Conservation (phyloP, 2,797 vertebrate species). For the Gymnoscopelus braueri region DNA sequence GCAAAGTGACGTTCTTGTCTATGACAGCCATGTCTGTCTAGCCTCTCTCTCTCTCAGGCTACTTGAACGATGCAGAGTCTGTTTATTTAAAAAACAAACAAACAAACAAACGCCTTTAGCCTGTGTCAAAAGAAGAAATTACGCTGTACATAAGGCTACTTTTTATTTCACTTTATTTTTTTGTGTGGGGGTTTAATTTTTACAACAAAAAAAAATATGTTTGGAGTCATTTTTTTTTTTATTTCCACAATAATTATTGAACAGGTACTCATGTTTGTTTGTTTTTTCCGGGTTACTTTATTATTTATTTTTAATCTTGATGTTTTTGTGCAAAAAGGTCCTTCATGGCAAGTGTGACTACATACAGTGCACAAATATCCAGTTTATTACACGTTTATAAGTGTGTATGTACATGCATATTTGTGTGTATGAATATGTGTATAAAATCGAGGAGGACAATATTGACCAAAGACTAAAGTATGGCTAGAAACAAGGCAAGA, state of each 20-base stretch:
- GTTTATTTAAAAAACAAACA: slow-evolving; percentile 78
- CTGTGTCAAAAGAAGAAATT: slow-evolving; percentile 81
- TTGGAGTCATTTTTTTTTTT: slow-evolving; percentile 44
- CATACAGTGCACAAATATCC: slow-evolving; percentile 82
- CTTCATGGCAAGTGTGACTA: slow-evolving; percentile 81
- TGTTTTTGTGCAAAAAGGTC: slow-evolving; percentile 82
- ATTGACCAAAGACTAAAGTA: slow-evolving; percentile 88
- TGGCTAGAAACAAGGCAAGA: slow-evolving; percentile 80
- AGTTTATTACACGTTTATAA: slow-evolving; percentile 77
- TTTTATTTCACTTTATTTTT: slow-evolving; percentile 73
- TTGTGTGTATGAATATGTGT: slow-evolving; percentile 82
- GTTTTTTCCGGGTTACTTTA: slow-evolving; percentile 78
- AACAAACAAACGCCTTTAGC: slow-evolving; percentile 79
- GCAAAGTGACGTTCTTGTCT: slow-evolving; percentile 59
- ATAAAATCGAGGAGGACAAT: slow-evolving; percentile 79
- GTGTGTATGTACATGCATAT: slow-evolving; percentile 81
- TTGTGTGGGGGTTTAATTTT: slow-evolving; percentile 9
- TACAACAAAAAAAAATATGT: slow-evolving; percentile 8
- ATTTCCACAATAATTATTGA: slow-evolving; percentile 75
- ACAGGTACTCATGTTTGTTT: slow-evolving; percentile 79
- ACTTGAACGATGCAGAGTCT: slow-evolving; percentile 86
- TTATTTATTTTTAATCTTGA: slow-evolving; percentile 77
- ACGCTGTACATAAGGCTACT: slow-evolving; percentile 85
- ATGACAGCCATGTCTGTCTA: slow-evolving; percentile 76
- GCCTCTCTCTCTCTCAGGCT: slow-evolving; percentile 85